Conservation (phyloP, 1,140 invertebrate genomes). For the Rhagoletis pomonella region DNA sequence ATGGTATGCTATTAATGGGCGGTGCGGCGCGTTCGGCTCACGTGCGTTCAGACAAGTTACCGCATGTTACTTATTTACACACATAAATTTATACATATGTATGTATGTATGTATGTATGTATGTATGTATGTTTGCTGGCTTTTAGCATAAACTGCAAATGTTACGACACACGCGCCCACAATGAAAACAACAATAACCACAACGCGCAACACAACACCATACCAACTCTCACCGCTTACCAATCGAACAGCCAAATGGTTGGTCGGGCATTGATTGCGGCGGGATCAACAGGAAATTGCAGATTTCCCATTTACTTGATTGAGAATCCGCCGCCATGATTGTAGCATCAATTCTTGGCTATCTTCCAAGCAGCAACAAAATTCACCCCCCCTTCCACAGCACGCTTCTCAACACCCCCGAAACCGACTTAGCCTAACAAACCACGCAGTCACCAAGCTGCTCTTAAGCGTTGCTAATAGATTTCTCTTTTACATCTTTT, state of each 20-base stretch:
- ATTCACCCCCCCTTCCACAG: not conserved
- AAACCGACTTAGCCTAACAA: not conserved
- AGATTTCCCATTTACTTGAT: constrained; percentile 48
- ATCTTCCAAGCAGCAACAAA: constrained; percentile 22
- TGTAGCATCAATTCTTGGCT: constrained; percentile 25
- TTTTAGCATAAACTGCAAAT: not conserved
- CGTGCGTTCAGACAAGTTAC: not conserved
- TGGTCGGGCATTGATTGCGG: not conserved
- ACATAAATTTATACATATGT: not conserved
- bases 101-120: not conserved
- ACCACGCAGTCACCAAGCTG: not conserved
- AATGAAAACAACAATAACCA: not conserved
- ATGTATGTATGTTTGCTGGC: not conserved
- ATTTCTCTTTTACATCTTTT: not conserved
- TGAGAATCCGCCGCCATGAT: constrained; percentile 30
- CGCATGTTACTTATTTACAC: not conserved
- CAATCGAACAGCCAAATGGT: not conserved
- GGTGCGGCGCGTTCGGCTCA: not conserved
- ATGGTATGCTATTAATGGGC: not conserved
- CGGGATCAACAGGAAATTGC: constrained; percentile 33
- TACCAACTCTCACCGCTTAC: not conserved
- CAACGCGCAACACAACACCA: not conserved
- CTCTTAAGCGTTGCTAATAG: not conserved
- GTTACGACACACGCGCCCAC: not conserved
- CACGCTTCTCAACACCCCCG: not conserved